Conservation (phyloP, 2,888 invertebrate genomes). For the Tetheella fluctuosa region DNA sequence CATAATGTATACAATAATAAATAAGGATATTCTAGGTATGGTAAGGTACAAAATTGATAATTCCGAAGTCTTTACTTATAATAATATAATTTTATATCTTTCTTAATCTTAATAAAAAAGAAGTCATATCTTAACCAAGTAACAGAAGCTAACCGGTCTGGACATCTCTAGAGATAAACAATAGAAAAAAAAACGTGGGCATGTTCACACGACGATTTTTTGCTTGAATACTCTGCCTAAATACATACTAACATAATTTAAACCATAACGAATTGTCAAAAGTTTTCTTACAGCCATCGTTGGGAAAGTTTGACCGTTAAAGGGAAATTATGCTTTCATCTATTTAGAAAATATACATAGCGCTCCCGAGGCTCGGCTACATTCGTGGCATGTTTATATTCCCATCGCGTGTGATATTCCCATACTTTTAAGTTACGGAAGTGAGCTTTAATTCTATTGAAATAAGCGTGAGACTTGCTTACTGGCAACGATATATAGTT, state of each 20-base stretch:
- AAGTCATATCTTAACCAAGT: slow-evolving; percentile 21
- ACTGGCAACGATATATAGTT: slow-evolving; percentile 33
- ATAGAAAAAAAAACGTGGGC: not conserved
- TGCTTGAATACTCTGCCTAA: too few species aligned
- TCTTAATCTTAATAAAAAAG: too few species aligned
- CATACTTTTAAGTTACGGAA: slow-evolving; percentile 43
- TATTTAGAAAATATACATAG: slow-evolving; percentile 71
- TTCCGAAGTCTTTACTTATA: too few species aligned
- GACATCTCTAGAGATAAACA: not conserved
- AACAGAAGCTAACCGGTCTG: not conserved
- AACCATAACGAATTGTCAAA: slow-evolving; percentile 58
- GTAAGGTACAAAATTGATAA: too few species aligned
- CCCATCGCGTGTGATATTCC: slow-evolving; percentile 59
- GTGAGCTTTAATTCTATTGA: slow-evolving; percentile 6
- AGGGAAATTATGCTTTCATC: slow-evolving; percentile 75
- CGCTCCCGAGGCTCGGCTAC: slow-evolving; percentile 49
- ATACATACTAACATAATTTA: slow-evolving; percentile 46
- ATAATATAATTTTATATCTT: too few species aligned
- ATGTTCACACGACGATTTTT: not conserved
- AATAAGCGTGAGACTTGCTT: slow-evolving; percentile 50
- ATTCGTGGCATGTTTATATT: slow-evolving; percentile 67
- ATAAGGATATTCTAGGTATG: too few species aligned
- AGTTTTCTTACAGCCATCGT: slow-evolving; percentile 56
- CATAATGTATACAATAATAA: too few species aligned
- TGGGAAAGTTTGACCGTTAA: slow-evolving; percentile 76